Base-by-base conservation (phyloP, 92 coral and sea anemone species). In the Heteractis magnifica region DNA sequence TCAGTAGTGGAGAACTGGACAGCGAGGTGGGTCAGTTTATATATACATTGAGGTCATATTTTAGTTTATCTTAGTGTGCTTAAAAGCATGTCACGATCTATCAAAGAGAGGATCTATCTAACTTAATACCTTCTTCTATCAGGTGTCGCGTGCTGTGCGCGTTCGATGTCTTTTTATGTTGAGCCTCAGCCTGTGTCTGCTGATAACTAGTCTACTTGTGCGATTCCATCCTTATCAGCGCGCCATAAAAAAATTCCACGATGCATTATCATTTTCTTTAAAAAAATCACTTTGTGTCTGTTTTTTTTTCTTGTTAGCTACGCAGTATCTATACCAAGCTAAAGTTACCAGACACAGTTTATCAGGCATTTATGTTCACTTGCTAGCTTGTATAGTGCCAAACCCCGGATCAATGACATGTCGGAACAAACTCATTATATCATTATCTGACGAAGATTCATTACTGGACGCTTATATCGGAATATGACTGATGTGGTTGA, bases 401-500 rank as follows among this genome's bases (percentile, higher is more conserved):
- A 68, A 26, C 70, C 6, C 20, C 4, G 15, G 49, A 26, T 68
- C 73, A 68, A 68, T 26, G 44, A 68, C 73, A 68, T 26, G 73
- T 68, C 73, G 73, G 73, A 20, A 7, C 50, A 68, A 68, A 68
- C 73, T 68, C 70, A n/a, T n/a, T n/a, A n/a, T 34, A 34, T 34
- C 44, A 34, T 62, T 62, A 62, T 18, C 34, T 18, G 70, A 6
- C 11, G 49, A 68, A 68, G 73, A 68, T 68, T 68, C 73, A 68
- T 68, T 26, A 68, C 73, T 26, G 73, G 73, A 68, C 73, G 73
- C 49, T 68, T 68, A 26, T 79, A 79, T 79, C 83, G 44, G 10
- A 21, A 41, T 23, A 49, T 48, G 48, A 26, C 83, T 44, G 82
- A 79, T 79, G 82, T 26, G 70, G 16, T 20, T 56, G 51, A 20